phyloP scores from a whole-genome alignment of 2,113 vertebrate genomes.

The Pycnonotus jocosus region DNA sequence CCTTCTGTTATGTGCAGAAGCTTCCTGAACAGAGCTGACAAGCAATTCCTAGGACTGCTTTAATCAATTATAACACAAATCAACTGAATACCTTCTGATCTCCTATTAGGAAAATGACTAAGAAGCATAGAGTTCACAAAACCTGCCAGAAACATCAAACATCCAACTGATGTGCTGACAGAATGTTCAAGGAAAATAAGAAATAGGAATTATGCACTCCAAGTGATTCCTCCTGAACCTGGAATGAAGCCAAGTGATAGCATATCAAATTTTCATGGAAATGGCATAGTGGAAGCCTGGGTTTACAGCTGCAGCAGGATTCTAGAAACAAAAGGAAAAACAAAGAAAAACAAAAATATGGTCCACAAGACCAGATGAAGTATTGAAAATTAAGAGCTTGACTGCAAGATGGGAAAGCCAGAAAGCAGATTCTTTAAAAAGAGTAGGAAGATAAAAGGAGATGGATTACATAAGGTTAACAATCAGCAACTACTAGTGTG shows the following conservation, averaged over 20 bases:
- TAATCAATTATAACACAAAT: neutral
- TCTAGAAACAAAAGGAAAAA: constrained; percentile 14
- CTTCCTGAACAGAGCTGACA: neutral
- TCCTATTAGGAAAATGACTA: neutral
- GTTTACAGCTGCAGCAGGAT: neutral
- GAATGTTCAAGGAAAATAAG: neutral
- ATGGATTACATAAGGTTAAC: neutral
- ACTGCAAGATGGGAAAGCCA: neutral
- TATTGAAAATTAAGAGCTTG: neutral
- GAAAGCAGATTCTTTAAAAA: neutral
- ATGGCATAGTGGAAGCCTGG: neutral
- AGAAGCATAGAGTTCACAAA: neutral
- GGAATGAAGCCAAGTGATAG: constrained; percentile 3
- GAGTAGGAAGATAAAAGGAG: neutral
- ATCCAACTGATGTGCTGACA: neutral
- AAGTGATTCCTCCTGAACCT: neutral
- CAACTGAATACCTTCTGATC: neutral
- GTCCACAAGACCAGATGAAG: neutral
- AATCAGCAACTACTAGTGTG: neutral
- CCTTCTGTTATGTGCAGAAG: neutral
- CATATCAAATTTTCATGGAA: neutral
- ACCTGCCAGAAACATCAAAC: neutral
- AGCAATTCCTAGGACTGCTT: neutral
- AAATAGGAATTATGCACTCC: neutral
- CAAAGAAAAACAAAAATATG: neutral